Base-by-base conservation (phyloP, 2,888 invertebrate species). In the Nezara viridula region DNA sequence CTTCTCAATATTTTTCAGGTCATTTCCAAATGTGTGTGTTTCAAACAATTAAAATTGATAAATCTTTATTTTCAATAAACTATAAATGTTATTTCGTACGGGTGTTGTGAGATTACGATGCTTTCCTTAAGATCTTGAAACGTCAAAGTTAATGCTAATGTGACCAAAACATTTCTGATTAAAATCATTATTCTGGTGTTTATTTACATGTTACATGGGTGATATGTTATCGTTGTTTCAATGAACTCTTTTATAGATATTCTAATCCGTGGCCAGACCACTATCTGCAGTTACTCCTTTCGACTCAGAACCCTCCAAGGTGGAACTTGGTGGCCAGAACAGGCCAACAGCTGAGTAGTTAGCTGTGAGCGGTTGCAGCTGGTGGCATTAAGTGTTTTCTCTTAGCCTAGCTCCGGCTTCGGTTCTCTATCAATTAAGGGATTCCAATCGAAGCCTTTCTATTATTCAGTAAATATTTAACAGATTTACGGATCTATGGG, bases 341-440 rank as follows among this genome's bases (percentile, higher is more conserved):
- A 60, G 6, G 60, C 60, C n/a, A n/a, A 16, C 27, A 27, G 60
- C 32, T 27, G 60, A 60, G 60, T 60, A 60, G 60, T 60, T 60
- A 60, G 60, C 60, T 60, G 60, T 60, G 60, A 60, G 14, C 60
- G 60, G 12, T 16, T 27, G 60, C 60, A 60, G 60, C 60, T 60
- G 60, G 60, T 27, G 55, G n/a, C 55, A 55, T 60, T 60, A 60
- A 60, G 60, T 27, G 60, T 60, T 60, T 60, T 60, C 60, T 60
- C 60, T 27, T 60, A 60, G 27, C 60, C 60, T 27, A 60, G 27
- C 27, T 60, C 27, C 60, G 32, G 2, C 60, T 60, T 60, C 27
- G 16, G 16, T 60, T 32, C 27, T 60, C 60, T 14, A 60, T 60
- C 14, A 16, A 14, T 16, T 16, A 16, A 12, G 32, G 60, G 16